Evolutionary conservation across 1,140 invertebrate species (phyloP).

Genomic region (Leptestheria dahalacensis): DNA sequence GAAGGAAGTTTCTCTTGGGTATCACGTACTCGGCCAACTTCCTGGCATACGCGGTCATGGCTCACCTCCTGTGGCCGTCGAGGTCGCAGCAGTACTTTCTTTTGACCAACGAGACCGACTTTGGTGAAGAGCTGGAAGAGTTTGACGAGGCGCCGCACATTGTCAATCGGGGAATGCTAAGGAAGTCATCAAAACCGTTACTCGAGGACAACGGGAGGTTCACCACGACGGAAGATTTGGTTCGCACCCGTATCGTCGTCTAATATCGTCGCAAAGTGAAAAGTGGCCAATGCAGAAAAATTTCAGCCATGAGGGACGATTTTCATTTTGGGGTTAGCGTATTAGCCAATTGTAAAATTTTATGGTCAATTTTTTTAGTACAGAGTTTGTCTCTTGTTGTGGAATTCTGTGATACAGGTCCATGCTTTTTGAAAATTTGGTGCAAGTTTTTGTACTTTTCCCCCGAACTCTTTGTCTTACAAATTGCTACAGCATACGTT

Average conservation of each 20-base stretch:
- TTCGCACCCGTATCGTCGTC: neutral
- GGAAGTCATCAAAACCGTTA: neutral
- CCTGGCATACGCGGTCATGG: constrained; percentile 83
- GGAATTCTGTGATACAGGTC: neutral
- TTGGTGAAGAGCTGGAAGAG: constrained; percentile 70
- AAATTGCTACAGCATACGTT: too few species aligned
- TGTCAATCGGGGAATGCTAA: constrained; percentile 36
- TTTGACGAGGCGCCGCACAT: constrained; percentile 84
- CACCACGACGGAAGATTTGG: neutral
- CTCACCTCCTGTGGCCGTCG: constrained; percentile 85
- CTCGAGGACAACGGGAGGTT: neutral
- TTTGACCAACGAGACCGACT: constrained; percentile 45
- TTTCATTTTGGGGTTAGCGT: too few species aligned
- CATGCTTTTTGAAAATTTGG: neutral
- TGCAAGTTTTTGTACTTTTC: too few species aligned
- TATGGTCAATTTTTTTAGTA: too few species aligned
- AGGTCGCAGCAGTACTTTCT: constrained; percentile 76
- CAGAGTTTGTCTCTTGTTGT: neutral
- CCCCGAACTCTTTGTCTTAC: too few species aligned
- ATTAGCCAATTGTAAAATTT: too few species aligned
- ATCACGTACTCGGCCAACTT: constrained; percentile 89
- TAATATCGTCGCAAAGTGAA: too few species aligned
- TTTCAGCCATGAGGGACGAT: too few species aligned
- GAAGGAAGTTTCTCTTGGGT: constrained; percentile 82
- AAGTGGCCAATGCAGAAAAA: too few species aligned